A percentile compares a stretch with the other conserved stretches of the same genome.
Conservation (phyloP, 64 coral and sea anemone genomes). For the Porites lutea region DNA sequence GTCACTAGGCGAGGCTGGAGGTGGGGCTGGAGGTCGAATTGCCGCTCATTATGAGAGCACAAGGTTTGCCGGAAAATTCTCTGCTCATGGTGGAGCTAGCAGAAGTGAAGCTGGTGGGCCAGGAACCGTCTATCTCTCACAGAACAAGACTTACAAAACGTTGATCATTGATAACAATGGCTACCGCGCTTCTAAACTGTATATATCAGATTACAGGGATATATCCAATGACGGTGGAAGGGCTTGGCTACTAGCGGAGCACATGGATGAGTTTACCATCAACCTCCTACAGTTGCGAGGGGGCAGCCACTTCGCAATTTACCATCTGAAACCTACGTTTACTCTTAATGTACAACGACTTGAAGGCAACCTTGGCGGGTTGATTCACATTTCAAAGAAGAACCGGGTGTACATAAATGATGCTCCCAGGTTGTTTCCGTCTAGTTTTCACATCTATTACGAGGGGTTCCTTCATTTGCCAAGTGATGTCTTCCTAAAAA, state of each 20-base stretch:
- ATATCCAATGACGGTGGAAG: constrained; percentile 82
- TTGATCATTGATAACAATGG: constrained; percentile 92
- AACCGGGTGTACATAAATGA: constrained; percentile 70
- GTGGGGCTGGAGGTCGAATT: constrained; percentile 88
- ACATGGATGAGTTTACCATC: constrained; percentile 64
- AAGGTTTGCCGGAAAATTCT: constrained; percentile 65
- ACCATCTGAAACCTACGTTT: constrained; percentile 67
- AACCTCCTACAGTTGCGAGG: constrained; percentile 73
- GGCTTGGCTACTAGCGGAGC: constrained; percentile 85
- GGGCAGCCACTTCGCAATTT: constrained; percentile 67
- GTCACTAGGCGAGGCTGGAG: constrained; percentile 72
- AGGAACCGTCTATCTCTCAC: constrained; percentile 77
- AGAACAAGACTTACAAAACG: constrained; percentile 55
- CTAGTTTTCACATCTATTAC: constrained; percentile 93
- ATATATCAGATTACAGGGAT: constrained; percentile 86
- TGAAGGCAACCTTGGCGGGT: constrained; percentile 84
- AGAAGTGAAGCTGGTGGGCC: constrained; percentile 83
- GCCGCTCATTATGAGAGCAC: constrained; percentile 68
- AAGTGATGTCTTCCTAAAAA: constrained; percentile 68
- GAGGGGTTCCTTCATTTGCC: constrained; percentile 81
- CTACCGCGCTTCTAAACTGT: constrained; percentile 60
- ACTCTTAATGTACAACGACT: constrained; percentile 68
- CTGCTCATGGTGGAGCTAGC: constrained; percentile 85
- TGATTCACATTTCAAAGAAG: constrained; percentile 74
- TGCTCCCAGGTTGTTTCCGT: constrained; percentile 79